Conservation (phyloP, 2,888 invertebrate species). For the Epinotia nisella region DNA sequence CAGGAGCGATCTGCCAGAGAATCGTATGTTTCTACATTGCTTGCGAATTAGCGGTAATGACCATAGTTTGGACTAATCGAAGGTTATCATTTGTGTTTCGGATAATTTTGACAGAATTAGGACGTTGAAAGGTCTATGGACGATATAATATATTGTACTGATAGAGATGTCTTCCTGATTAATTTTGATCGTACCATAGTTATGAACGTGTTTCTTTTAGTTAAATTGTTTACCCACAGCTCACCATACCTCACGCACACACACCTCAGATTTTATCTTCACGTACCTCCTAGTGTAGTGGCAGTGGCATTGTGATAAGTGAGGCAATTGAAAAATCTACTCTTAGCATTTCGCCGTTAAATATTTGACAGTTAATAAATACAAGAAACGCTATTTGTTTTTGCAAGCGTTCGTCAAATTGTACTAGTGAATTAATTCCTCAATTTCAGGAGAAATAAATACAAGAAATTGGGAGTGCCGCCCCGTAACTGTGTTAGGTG, state of each 20-base stretch:
- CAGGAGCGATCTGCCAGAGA: conserved; percentile 54
- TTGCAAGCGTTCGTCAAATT: not conserved
- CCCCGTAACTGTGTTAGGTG: conserved; percentile 24
- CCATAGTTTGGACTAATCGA: conserved; percentile 49
- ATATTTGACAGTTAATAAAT: no score
- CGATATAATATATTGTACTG: conserved; percentile 12
- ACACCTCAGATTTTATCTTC: no score
- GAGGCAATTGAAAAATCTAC: not conserved
- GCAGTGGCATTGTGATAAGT: not conserved
- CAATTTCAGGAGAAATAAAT: conserved; percentile 30
- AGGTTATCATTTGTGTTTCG: conserved; percentile 40
- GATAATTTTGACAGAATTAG: conserved; percentile 30
- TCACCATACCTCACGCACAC: no score
- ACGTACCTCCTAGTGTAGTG: no score
- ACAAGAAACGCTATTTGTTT: not conserved
- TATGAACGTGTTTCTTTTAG: not conserved
- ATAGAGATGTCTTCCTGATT: not conserved
- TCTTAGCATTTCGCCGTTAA: no score
- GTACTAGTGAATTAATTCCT: not conserved
- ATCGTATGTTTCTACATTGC: conserved; percentile 61
- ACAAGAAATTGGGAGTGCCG: conserved; percentile 29
- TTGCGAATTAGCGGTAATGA: conserved; percentile 62
- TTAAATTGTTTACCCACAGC: no score
- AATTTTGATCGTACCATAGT: not conserved
- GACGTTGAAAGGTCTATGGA: conserved; percentile 11